A percentile compares a stretch with the other conserved stretches of the same genome.
phyloP scores from a whole-genome alignment of 1,140 invertebrate genomes.

The Penaeus vannamei region DNA sequence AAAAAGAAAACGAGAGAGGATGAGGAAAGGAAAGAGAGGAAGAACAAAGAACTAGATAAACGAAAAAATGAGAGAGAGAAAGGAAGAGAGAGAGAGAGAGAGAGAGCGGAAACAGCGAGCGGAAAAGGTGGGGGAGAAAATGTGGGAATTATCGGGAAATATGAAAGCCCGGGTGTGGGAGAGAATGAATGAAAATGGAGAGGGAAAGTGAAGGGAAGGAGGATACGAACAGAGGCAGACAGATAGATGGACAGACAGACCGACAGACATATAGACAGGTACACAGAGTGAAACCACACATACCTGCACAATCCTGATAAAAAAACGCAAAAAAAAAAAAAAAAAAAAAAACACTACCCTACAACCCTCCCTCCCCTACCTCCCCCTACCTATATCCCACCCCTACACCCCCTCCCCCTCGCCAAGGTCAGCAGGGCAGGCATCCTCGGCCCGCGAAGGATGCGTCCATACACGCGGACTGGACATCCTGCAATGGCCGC shows the following conservation, averaged over 20 bases:
- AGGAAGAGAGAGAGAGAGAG: slow-evolving; percentile 35
- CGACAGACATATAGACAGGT: too few relatives aligned
- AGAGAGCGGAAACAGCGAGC: slow-evolving; percentile 17
- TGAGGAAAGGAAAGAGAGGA: background rate
- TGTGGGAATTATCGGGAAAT: background rate
- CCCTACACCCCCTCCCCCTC: too few relatives aligned
- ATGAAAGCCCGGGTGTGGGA: background rate
- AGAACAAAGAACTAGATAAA: too few relatives aligned
- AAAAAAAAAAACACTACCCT: too few relatives aligned
- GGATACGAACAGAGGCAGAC: background rate
- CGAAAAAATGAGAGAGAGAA: background rate
- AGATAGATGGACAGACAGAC: background rate
- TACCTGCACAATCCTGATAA: too few relatives aligned
- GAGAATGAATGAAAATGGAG: background rate
- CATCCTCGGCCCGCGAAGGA: too few relatives aligned
- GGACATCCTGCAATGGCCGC: slow-evolving; percentile 39
- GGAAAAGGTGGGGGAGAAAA: background rate
- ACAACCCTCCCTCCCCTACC: too few relatives aligned
- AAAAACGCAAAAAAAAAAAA: too few relatives aligned
- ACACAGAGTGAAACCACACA: background rate
- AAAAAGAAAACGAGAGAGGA: slow-evolving; percentile 10
- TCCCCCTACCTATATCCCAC: too few relatives aligned
- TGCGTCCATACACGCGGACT: background rate
- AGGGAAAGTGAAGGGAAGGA: background rate
- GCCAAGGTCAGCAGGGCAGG: too few relatives aligned